phyloP scores from a whole-genome alignment of 2,888 invertebrate species.

The Antheraea yamamai region DNA sequence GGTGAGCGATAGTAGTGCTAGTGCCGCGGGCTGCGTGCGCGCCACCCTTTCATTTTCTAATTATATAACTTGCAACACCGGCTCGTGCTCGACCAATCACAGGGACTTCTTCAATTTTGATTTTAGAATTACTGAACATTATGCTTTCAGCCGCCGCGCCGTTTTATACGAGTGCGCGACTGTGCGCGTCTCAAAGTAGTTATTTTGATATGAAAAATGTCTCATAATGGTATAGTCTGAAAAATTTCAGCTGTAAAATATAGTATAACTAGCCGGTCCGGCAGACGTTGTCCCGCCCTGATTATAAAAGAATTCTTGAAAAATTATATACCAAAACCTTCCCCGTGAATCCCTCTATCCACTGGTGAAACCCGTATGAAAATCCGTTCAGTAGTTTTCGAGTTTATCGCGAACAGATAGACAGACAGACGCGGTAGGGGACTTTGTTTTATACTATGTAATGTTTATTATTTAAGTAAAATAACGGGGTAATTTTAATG shows the following conservation, averaged over 20 bases:
- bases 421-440: too few relatives aligned
- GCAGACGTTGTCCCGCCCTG: too few relatives aligned
- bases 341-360: too few relatives aligned
- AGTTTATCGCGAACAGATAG: too few relatives aligned
- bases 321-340: too few relatives aligned
- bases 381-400: too few relatives aligned
- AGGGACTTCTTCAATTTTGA: constrained; percentile 70
- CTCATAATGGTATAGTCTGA: constrained; percentile 36
- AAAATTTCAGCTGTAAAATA: constrained; percentile 3
- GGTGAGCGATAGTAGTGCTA: constrained; percentile 78
- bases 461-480: too few relatives aligned
- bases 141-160: constrained; percentile 49
- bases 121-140: constrained; percentile 67
- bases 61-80: constrained; percentile 78
- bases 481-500: background rate
- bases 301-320: too few relatives aligned
- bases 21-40: constrained; percentile 74
- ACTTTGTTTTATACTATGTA: too few relatives aligned
- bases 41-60: constrained; percentile 81
- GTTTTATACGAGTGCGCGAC: constrained; percentile 53
- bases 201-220: constrained; percentile 48
- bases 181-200: constrained; percentile 61
- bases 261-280: too few relatives aligned
- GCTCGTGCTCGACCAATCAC: constrained; percentile 72
- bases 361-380: too few relatives aligned